Evolutionary conservation across 2,888 invertebrate species (phyloP), one percentile per base, ranked within the genome.

Genomic region (Clusia tigrina): DNA sequence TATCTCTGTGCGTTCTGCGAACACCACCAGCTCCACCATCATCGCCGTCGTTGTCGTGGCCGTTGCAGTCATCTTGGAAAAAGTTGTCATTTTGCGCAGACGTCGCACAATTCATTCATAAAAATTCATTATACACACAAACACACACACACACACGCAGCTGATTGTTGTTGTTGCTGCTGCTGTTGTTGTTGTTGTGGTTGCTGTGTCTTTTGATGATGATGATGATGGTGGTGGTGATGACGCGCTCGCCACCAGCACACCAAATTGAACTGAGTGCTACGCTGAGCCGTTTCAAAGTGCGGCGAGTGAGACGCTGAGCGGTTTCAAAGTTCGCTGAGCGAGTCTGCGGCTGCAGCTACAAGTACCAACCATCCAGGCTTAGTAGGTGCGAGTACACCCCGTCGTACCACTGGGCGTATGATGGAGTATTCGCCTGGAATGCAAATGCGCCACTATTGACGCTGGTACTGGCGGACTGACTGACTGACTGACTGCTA

Each of bases 91-190:
- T 32, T 5, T 32, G n/a, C 32, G 42, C n/a, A 42, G 42, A 42
- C n/a, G 9, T 42, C 48, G 48, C 48, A 48, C 20, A 48, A 48
- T 48, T 48, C 48, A 48, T 48, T 48, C 48, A 48, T 48, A 20
- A 48, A 62, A 65, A 54, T 66, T 66, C 66, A 60, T 66, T 64
- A 66, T 64, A 64, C 24, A 46, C 63, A 66, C 60, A 37, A 46
- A 61, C 64, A 60, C 66, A 60, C 57, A 38, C 57, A 58, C 6
- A 12, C 32, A 12, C 32, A 12, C 32, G 12, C 6, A 32, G 12
- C 32, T 32, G 12, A 9, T 32, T 12, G 32, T 9, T 12, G 12
- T 6, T 12, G 32, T 12, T 32, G 6, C 32, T 6, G 32, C 32
- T 6, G 32, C 32, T 9, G 32, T 12, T 12, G 6, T 6, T 9